Percentiles rank a stretch among this genome's conserved stretches.
Evolutionary conservation across 2,113 vertebrate genomes (phyloP).

Genomic region (Sander vitreus): DNA sequence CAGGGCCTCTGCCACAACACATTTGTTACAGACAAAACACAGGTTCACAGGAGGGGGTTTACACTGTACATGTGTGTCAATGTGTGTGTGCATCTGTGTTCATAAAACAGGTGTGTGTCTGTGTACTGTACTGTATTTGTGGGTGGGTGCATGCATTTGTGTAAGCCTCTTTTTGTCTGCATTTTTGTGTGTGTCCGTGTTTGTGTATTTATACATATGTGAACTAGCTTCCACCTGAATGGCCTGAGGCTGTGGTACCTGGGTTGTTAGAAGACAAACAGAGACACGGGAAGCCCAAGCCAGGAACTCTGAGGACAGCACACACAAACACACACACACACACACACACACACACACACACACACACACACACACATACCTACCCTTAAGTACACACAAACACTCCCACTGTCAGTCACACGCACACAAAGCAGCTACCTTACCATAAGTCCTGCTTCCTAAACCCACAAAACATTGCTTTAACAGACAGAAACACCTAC

Average conservation of each 20-base stretch:
- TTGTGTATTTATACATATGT: slow-evolving; percentile 69
- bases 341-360: slow-evolving; percentile 58
- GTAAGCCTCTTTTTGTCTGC: slow-evolving; percentile 25
- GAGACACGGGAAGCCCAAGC: slow-evolving; percentile 77
- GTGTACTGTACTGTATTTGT: slow-evolving; percentile 60
- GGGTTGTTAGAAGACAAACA: slow-evolving; percentile 81
- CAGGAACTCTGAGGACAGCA: slow-evolving; percentile 71
- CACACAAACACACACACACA: slow-evolving; percentile 42
- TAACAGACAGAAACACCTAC: slow-evolving; percentile 53
- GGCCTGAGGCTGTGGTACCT: slow-evolving; percentile 70
- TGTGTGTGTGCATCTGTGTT: slow-evolving; percentile 25
- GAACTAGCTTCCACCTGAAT: slow-evolving; percentile 82
- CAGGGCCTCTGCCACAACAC: slow-evolving; percentile 63
- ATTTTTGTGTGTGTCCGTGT: slow-evolving; percentile 28
- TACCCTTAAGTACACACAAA: slow-evolving; percentile 58
- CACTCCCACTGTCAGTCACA: slow-evolving; percentile 61
- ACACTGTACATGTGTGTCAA: slow-evolving; percentile 34
- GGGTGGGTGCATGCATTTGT: slow-evolving; percentile 34
- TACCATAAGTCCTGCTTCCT: slow-evolving; percentile 54
- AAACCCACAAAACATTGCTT: slow-evolving; percentile 62
- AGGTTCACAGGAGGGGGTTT: slow-evolving; percentile 52
- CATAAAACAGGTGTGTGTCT: slow-evolving; percentile 64
- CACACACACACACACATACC: slow-evolving; percentile 49
- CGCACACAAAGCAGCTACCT: slow-evolving; percentile 54
- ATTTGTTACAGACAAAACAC: slow-evolving; percentile 72